phyloP scores from a whole-genome alignment of 1,140 invertebrate species.

The Drosophila athabasca region DNA sequence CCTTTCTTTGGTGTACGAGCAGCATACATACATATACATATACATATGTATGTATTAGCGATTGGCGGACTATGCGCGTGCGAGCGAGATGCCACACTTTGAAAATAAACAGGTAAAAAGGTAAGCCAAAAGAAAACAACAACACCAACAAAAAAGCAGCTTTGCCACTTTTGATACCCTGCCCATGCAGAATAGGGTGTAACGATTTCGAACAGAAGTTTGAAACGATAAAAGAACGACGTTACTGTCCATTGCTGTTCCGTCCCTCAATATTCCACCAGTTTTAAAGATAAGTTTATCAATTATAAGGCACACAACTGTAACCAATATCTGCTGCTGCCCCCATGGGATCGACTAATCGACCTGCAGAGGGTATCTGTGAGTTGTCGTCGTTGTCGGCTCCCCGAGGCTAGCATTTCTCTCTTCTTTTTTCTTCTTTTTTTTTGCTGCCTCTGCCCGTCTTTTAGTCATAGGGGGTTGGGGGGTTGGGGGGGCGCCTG shows the following conservation, averaged over 20 bases:
- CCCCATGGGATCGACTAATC: too few species aligned
- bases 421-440: constrained; percentile 11
- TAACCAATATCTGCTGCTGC: too few species aligned
- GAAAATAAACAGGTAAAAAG: constrained; percentile 75
- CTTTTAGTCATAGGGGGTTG: constrained; percentile 1
- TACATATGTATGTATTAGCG: constrained; percentile 35
- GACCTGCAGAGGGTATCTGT: too few species aligned
- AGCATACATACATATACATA: constrained; percentile 29
- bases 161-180: constrained; percentile 61
- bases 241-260: too few species aligned
- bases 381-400: too few species aligned
- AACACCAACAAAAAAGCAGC: constrained; percentile 70
- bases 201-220: too few species aligned
- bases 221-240: too few species aligned
- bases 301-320: too few species aligned
- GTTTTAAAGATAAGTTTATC: too few species aligned
- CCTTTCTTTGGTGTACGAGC: constrained; percentile 15
- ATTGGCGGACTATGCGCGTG: constrained; percentile 30
- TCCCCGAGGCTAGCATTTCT: too few species aligned
- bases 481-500: not conserved
- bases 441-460: constrained; percentile 17
- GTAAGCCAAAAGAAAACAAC: constrained; percentile 64
- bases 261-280: too few species aligned
- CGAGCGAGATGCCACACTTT: constrained; percentile 57
- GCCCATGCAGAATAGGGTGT: too few species aligned